Evolutionary conservation across 92 coral and sea anemone species (phyloP).

Genomic region (Micromussa lordhowensis): DNA sequence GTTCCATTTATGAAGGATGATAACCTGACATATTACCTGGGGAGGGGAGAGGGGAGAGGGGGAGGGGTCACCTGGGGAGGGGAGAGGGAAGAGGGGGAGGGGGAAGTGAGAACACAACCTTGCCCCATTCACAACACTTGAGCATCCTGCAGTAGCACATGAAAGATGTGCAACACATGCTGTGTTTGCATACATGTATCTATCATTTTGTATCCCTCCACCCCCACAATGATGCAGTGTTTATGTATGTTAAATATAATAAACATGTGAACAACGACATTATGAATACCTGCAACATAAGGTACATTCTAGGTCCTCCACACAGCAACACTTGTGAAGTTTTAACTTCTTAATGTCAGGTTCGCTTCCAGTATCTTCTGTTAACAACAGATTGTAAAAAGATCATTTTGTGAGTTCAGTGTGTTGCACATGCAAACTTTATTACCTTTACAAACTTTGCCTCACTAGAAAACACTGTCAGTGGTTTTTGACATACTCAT

Average conservation of each 20-base stretch:
- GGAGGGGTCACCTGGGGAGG: too few species aligned
- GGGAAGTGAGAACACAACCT: too few species aligned
- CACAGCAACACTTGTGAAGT: conserved; percentile 45
- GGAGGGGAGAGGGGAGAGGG: too few species aligned
- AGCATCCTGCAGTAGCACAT: too few species aligned
- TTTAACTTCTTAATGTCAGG: conserved; percentile 37
- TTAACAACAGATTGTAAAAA: not conserved
- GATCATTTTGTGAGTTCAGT: not conserved
- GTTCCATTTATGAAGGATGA: too few species aligned
- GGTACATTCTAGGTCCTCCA: conserved; percentile 89
- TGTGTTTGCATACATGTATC: not conserved
- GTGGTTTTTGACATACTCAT: too few species aligned
- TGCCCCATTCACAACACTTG: too few species aligned
- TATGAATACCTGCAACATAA: conserved; percentile 84
- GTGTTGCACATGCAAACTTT: not conserved
- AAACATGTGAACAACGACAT: not conserved
- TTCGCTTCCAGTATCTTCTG: conserved; percentile 8
- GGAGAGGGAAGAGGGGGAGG: too few species aligned
- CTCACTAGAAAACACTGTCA: not conserved
- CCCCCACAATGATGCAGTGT: not conserved
- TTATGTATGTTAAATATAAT: not conserved
- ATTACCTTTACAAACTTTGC: not conserved
- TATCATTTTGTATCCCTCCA: not conserved
- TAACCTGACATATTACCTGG: too few species aligned
- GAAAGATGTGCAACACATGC: not conserved